Percentiles rank a stretch among this genome's conserved stretches.
phyloP scores from a whole-genome alignment of 2,888 invertebrate species.

The Phlogophora meticulosa region DNA sequence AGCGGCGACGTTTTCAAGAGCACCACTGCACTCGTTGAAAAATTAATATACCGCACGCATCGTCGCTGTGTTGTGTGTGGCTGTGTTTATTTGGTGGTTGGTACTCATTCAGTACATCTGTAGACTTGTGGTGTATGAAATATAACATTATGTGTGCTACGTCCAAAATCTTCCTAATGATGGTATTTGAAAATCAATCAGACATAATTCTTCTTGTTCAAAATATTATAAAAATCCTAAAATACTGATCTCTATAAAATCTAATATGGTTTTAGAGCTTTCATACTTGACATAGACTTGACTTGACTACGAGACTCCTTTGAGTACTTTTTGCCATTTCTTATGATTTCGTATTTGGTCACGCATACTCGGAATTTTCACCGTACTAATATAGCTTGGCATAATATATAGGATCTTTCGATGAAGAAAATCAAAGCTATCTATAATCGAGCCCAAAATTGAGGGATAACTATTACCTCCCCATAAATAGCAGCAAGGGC shows the following conservation, averaged over 20 bases:
- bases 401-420: conserved; percentile 27
- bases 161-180: not conserved
- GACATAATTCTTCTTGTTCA: not conserved
- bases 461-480: conserved; percentile 86
- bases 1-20: conserved; percentile 83
- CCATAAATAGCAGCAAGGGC: conserved; percentile 84
- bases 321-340: no score
- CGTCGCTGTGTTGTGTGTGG: conserved; percentile 44
- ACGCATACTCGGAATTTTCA: no score
- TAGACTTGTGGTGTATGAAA: not conserved
- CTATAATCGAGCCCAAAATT: conserved; percentile 67
- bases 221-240: not conserved
- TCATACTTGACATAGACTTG: no score
- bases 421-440: conserved; percentile 63
- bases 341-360: no score
- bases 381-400: no score
- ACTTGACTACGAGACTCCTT: no score
- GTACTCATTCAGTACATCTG: conserved; percentile 20
- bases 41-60: conserved; percentile 82
- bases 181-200: not conserved
- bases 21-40: conserved; percentile 81
- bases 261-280: no score
- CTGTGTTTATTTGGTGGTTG: conserved; percentile 48
- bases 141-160: not conserved
- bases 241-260: no score